Evolutionary conservation across 2,113 vertebrate species (phyloP).

Genomic region (Chloroceryle aenea): DNA sequence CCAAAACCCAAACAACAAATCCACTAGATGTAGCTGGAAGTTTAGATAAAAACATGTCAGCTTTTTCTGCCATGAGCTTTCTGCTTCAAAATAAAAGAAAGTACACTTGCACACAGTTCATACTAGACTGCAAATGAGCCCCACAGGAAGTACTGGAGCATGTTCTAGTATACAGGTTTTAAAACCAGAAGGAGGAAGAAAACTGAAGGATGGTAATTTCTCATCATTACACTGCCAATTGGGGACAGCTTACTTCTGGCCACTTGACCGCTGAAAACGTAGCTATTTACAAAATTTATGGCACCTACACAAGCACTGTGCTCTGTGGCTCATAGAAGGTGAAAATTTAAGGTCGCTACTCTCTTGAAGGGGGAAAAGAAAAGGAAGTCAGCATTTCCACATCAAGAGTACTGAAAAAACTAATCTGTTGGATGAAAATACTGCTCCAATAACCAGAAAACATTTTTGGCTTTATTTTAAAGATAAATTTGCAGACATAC

Average conservation of each 20-base stretch:
- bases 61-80: neutral
- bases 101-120: neutral
- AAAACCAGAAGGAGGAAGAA: neutral
- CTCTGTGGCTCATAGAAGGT: neutral
- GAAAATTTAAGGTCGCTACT: neutral
- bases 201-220: neutral
- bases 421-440: neutral
- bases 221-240: neutral
- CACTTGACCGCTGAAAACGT: neutral
- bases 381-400: neutral
- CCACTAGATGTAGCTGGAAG: neutral
- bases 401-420: neutral
- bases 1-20: neutral
- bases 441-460: neutral
- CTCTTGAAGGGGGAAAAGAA: neutral
- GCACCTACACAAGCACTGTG: neutral
- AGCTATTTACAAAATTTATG: neutral
- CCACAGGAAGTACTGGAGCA: neutral
- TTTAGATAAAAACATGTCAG: neutral
- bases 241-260: neutral
- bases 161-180: neutral
- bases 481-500: slow-evolving; percentile 73
- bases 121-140: neutral
- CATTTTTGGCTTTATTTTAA: neutral
- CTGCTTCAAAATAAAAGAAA: neutral